A percentile compares a stretch with the other conserved stretches of the same genome.
Conservation (phyloP, 2,113 vertebrate species). For the Ardeotis arabs region DNA sequence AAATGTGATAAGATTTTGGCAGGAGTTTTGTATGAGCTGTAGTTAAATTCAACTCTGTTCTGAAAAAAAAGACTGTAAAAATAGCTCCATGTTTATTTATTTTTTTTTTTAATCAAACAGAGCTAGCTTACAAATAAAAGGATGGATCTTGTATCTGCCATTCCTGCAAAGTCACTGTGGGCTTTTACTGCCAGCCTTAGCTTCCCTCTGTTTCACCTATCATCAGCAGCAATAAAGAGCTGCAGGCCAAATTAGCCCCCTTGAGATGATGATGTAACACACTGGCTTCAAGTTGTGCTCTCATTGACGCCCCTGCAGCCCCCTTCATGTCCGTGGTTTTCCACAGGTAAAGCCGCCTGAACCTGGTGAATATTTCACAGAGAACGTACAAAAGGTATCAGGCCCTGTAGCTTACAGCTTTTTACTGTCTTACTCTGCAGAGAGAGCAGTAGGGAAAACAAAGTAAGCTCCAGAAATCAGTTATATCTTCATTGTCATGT, state of each 20-base stretch:
- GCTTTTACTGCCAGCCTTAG: background rate
- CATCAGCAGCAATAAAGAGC: background rate
- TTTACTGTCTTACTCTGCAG: background rate
- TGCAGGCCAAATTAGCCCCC: background rate
- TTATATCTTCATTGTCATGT: background rate
- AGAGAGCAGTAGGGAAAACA: background rate
- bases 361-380: background rate
- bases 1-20: background rate
- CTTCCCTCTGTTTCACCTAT: background rate
- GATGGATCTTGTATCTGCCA: background rate
- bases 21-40: background rate
- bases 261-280: background rate
- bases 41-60: background rate
- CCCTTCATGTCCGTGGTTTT: background rate
- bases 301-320: background rate
- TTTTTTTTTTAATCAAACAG: background rate
- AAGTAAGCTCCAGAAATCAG: background rate
- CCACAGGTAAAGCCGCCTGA: background rate
- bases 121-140: background rate
- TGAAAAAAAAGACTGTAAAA: background rate
- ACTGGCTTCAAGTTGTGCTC: background rate
- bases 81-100: background rate
- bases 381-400: background rate
- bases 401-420: background rate
- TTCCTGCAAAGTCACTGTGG: background rate